Base-by-base conservation (phyloP, 2,113 vertebrate genomes). In the Fulmarus glacialis region DNA sequence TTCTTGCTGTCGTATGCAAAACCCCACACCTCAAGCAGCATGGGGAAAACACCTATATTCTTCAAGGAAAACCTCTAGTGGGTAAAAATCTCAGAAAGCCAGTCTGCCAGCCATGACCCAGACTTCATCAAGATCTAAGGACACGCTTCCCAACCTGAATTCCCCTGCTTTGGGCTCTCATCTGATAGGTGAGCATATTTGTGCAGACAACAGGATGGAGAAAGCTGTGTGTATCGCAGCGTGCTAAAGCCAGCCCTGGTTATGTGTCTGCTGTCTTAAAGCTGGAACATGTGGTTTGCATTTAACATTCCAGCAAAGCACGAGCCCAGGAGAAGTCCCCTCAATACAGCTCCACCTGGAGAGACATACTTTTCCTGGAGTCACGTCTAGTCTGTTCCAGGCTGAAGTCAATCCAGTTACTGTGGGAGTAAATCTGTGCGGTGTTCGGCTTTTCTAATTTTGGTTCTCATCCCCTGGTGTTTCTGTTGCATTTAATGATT, bases 401-500 rank as follows among this genome's bases (percentile, higher is more conserved):
- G 82, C 73, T 96, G 84, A 87, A 88, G 66, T 32, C 0, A 60
- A 59, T 66, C 58, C 36, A 62, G 72, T 94, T 92, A 38, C 20
- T 78, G 59, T 81, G 77, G 82, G 52, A 67, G 52, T 89, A 74
- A 87, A 91, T 93, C 88, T 8, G 2, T 45, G 86, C 0, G 2
- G 56, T 43, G 77, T 95, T 94, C 9, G 6, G 72, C 52, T 90
- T 53, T 82, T 75, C 82, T 70, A 59, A 88, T 85, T 95, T 45
- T 95, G 60, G 8, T 82, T 90, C 70, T 72, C 53, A 59, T 84
- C 81, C n/a, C 67, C 11, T 59, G 19, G 74, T 59, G 71, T 91
- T 87, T 90, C 84, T 82, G 62, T 80, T 95, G 67, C 62, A 53
- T 89, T 85, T 95, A 79, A 66, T 70, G 81, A 75, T 93, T 96